These are phyloP conservation scores for Dinomys branickii DNA, from an alignment of 2,113 vertebrate species.

Conservation along the genomic window DNA sequence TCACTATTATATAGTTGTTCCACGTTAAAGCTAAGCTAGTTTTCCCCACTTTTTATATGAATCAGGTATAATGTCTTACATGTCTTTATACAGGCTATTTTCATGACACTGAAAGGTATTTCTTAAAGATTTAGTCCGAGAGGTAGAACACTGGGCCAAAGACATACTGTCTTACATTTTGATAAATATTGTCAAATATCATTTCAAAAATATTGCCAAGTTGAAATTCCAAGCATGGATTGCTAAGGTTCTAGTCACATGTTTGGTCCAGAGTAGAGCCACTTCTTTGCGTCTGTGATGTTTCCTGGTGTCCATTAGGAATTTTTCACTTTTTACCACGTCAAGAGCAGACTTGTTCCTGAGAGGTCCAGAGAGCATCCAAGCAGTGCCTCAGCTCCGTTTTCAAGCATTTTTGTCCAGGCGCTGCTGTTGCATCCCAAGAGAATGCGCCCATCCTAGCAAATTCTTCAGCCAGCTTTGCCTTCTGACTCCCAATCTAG, in stretches of 20 bases:
- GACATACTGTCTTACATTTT: background rate
- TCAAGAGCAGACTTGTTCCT: background rate
- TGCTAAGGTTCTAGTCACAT: background rate
- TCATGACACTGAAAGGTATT: background rate
- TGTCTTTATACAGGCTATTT: background rate
- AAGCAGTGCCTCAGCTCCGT: background rate
- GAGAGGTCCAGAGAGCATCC: background rate
- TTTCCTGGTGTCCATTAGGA: rapidly evolving
- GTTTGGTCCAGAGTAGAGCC: rapidly evolving
- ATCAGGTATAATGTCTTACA: too few relatives aligned
- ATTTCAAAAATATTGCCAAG: background rate
- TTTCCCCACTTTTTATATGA: background rate
- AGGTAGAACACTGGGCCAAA: background rate
- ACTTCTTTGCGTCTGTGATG: rapidly evolving
- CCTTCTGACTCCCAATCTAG: background rate
- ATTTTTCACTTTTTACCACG: background rate
- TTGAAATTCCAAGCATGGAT: too few relatives aligned
- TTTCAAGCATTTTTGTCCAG: too few relatives aligned
- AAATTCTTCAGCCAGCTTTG: background rate
- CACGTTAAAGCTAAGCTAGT: background rate
- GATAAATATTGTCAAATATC: background rate
- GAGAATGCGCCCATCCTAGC: background rate
- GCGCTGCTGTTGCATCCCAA: background rate
- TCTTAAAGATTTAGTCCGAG: background rate
- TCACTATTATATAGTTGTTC: background rate